These are phyloP conservation scores for Tragelaphus imberbis DNA, from an alignment of 2,113 vertebrate species.

Conservation along the genomic window DNA sequence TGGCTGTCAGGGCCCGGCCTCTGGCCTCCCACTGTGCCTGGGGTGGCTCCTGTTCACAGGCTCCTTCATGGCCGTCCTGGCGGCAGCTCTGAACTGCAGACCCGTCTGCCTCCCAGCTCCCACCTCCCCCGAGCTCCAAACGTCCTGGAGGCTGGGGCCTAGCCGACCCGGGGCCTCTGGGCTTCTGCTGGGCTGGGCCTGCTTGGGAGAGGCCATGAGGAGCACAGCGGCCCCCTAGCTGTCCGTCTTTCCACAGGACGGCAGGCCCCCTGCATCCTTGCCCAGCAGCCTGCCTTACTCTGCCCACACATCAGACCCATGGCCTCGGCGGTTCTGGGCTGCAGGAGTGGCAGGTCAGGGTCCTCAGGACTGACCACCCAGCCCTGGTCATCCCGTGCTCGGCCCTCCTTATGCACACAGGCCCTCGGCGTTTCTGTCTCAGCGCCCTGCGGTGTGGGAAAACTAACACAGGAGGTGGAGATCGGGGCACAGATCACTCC, in stretches of 20 bases:
- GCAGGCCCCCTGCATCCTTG: fast-evolving
- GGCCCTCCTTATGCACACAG: neutral
- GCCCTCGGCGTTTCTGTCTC: neutral
- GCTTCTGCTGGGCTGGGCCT: neutral
- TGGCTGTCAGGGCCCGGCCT: neutral
- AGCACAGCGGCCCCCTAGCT: neutral
- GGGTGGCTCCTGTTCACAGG: neutral
- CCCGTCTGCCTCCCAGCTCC: neutral
- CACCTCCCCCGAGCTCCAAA: neutral
- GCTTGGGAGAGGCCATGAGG: neutral
- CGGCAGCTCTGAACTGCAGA: neutral
- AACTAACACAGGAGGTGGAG: neutral
- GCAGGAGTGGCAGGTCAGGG: neutral
- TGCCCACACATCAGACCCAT: too few species aligned
- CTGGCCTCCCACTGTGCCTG: neutral
- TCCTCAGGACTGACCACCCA: neutral
- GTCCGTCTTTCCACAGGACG: neutral
- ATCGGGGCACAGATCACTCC: neutral
- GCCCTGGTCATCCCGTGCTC: neutral
- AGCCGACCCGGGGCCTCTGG: neutral
- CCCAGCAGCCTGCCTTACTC: too few species aligned
- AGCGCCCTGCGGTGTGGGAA: neutral
- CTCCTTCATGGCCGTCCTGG: neutral
- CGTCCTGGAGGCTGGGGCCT: neutral
- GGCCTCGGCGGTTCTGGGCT: neutral